Evolutionary conservation across 2,113 vertebrate species (phyloP).

Genomic region (Scomber colias): DNA sequence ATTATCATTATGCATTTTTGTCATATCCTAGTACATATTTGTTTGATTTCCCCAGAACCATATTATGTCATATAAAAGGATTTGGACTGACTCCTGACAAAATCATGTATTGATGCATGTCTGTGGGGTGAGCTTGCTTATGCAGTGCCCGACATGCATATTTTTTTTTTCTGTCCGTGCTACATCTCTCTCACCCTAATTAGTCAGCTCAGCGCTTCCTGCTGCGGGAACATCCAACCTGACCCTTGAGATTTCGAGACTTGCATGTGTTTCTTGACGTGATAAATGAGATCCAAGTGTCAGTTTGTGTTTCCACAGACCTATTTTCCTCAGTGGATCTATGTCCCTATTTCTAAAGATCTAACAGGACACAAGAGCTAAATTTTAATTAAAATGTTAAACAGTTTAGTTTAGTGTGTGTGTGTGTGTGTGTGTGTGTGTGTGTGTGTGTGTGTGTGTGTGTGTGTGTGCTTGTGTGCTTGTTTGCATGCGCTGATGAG

Average conservation of each 20-base stretch:
- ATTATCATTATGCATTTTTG: background rate
- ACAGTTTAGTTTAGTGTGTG: background rate
- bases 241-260: slow-evolving; percentile 55
- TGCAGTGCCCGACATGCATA: slow-evolving; percentile 7
- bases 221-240: slow-evolving; percentile 35
- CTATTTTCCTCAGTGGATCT: slow-evolving; percentile 14
- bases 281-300: slow-evolving; percentile 48
- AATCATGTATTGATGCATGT: slow-evolving; percentile 1
- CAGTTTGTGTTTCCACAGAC: background rate
- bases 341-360: slow-evolving; percentile 22
- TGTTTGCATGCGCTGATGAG: slow-evolving; percentile 16
- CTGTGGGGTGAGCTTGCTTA: slow-evolving; percentile 34
- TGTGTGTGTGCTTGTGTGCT: too few species aligned
- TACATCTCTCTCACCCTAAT: slow-evolving; percentile 64
- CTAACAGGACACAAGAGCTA: slow-evolving; percentile 27
- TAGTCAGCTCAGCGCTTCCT: slow-evolving; percentile 58
- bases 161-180: slow-evolving; percentile 14
- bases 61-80: background rate
- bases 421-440: background rate
- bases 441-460: background rate
- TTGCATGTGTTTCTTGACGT: slow-evolving; percentile 43
- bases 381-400: slow-evolving; percentile 55
- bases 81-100: background rate
- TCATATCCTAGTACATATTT: background rate
- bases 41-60: background rate